phyloP scores from a whole-genome alignment of 2,888 invertebrate species.

The Anoplius nigerrimus region DNA sequence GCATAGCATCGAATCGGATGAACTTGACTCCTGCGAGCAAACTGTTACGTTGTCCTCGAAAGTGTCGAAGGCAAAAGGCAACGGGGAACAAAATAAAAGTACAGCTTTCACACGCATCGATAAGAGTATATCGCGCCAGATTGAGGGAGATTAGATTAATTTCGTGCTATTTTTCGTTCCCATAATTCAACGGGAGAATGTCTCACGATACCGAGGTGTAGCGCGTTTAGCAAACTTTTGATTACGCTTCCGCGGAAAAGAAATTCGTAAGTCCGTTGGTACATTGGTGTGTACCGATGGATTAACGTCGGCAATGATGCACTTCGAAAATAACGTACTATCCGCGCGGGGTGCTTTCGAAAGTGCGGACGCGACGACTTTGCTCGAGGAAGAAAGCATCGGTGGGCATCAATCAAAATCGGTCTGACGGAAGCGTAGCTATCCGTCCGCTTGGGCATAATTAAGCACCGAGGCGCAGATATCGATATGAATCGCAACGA shows the following conservation, averaged over 20 bases:
- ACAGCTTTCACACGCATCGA: background rate
- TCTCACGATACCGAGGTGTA: too few species aligned
- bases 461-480: constrained; percentile 29
- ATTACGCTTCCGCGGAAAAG: constrained; percentile 14
- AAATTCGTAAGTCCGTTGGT: constrained; percentile 3
- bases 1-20: background rate
- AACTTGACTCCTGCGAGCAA: background rate
- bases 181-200: constrained; percentile 30
- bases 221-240: too few species aligned
- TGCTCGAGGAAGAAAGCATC: constrained; percentile 19
- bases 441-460: constrained; percentile 22
- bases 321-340: constrained; percentile 27
- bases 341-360: too few species aligned
- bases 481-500: constrained; percentile 25
- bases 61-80: background rate
- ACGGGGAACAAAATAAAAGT: background rate
- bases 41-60: background rate
- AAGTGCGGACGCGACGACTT: background rate
- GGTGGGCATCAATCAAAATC: background rate
- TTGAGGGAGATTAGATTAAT: constrained; percentile 48
- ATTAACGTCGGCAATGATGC: constrained; percentile 6
- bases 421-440: constrained; percentile 31
- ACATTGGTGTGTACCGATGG: constrained; percentile 22
- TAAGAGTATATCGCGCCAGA: background rate
- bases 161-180: constrained; percentile 35